phyloP scores from a whole-genome alignment of 2,113 vertebrate genomes.

The Chelonoidis abingdonii region DNA sequence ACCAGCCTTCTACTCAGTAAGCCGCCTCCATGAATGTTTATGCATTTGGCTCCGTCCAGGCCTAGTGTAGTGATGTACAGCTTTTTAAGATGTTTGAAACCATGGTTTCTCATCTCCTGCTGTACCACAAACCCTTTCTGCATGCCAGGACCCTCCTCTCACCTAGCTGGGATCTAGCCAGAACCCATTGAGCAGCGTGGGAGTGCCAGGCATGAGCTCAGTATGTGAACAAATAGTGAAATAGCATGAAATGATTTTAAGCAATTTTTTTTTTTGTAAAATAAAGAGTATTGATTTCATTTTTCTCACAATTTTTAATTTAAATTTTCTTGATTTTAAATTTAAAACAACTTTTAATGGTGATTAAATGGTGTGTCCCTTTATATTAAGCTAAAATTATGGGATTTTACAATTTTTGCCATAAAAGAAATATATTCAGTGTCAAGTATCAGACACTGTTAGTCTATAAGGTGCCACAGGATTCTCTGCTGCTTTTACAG shows the following conservation, averaged over 20 bases:
- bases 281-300: background rate
- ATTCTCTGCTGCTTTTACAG: no score
- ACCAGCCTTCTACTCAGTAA: background rate
- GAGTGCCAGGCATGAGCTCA: background rate
- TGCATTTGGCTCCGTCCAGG: background rate
- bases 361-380: background rate
- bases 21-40: background rate
- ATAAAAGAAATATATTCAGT: background rate
- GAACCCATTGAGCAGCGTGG: background rate
- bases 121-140: background rate
- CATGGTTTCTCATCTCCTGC: background rate
- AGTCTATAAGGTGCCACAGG: no score
- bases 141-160: background rate
- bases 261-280: background rate
- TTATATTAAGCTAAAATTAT: background rate
- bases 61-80: background rate
- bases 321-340: no score
- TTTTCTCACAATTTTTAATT: background rate
- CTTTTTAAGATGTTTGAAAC: background rate
- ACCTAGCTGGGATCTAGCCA: background rate
- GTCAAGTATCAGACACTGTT: no score
- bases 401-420: background rate
- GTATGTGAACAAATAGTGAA: background rate
- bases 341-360: background rate
- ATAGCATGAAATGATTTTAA: background rate